Evolutionary conservation across 2,113 vertebrate species (phyloP).

Genomic region (Labeo rohita): DNA sequence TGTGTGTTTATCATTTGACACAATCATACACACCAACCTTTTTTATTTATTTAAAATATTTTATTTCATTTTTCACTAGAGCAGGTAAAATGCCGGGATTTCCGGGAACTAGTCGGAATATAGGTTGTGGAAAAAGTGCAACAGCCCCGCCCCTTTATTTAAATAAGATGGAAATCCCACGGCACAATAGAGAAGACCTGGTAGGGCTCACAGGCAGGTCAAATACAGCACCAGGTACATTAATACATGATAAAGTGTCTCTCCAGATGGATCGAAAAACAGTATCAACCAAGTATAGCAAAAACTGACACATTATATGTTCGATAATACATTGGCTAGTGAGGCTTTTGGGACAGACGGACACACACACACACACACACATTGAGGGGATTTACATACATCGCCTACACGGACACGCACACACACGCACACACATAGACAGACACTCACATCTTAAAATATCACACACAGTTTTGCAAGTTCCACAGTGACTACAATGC

Average conservation of each 20-base stretch:
- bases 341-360: slow-evolving; percentile 48
- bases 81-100: slow-evolving; percentile 74
- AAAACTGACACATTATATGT: slow-evolving; percentile 37
- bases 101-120: slow-evolving; percentile 71
- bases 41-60: slow-evolving; percentile 67
- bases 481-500: slow-evolving; percentile 61
- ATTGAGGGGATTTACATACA: slow-evolving; percentile 45
- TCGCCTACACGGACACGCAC: neutral
- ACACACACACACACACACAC: slow-evolving; percentile 27
- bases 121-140: slow-evolving; percentile 80
- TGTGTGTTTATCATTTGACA: neutral
- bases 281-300: slow-evolving; percentile 61
- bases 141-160: slow-evolving; percentile 73
- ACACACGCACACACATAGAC: slow-evolving; percentile 40
- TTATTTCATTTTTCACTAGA: slow-evolving; percentile 77
- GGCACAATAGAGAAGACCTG: slow-evolving; percentile 69
- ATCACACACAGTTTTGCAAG: slow-evolving; percentile 58
- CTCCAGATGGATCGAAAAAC: slow-evolving; percentile 72
- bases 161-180: slow-evolving; percentile 77
- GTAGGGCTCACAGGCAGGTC: slow-evolving; percentile 71
- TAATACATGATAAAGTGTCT: slow-evolving; percentile 61
- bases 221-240: slow-evolving; percentile 69
- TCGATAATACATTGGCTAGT: slow-evolving; percentile 52
- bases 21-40: neutral
- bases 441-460: slow-evolving; percentile 45